phyloP scores from a whole-genome alignment of 2,113 vertebrate genomes.

The Laterallus jamaicensis region DNA sequence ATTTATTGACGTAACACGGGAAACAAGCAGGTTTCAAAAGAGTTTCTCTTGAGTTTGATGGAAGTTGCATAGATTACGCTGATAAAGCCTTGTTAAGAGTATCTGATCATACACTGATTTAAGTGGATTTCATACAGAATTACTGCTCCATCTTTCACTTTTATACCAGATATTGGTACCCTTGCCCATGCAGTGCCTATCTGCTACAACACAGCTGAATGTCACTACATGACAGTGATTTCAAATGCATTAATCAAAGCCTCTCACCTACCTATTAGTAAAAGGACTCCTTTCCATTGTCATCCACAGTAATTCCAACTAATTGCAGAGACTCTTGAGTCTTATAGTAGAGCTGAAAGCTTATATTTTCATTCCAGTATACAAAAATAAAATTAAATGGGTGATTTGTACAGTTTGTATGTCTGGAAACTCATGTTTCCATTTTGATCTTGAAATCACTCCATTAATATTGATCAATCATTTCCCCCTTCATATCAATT shows the following conservation, averaged over 20 bases:
- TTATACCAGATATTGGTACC: neutral
- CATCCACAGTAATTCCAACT: neutral
- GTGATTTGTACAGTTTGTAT: neutral
- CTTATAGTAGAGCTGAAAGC: neutral
- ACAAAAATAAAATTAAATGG: neutral
- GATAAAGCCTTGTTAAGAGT: neutral
- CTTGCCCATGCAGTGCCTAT: neutral
- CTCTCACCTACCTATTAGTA: neutral
- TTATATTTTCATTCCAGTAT: neutral
- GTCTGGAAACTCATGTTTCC: neutral
- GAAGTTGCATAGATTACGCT: neutral
- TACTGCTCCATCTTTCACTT: neutral
- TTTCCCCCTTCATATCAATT: neutral
- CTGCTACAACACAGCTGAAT: neutral
- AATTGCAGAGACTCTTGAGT: neutral
- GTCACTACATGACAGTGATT: neutral
- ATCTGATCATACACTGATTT: constrained; percentile 16
- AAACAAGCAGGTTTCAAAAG: neutral
- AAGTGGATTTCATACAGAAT: neutral
- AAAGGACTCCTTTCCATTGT: neutral
- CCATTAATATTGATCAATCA: neutral
- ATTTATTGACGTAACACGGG: neutral
- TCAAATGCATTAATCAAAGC: neutral
- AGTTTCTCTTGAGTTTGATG: neutral
- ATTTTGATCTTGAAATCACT: neutral